Evolutionary conservation across 2,888 invertebrate species (phyloP).

Genomic region (Aleiodes leptofemur): DNA sequence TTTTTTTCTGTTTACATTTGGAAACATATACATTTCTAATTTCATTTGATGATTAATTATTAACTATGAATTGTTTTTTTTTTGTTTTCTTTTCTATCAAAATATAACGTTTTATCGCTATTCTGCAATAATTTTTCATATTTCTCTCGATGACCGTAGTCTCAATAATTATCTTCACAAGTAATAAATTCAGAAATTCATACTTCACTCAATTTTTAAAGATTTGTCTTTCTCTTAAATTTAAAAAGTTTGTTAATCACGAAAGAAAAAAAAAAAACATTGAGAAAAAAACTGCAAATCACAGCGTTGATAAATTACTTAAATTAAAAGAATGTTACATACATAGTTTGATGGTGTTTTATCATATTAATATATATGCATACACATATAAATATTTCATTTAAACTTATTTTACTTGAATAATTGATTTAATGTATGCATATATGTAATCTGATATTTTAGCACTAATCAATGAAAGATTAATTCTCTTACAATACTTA

Average conservation of each 20-base stretch:
- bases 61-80: conserved; percentile 35
- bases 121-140: conserved; percentile 47
- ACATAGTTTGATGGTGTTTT: conserved; percentile 46
- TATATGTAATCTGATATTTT: conserved; percentile 21
- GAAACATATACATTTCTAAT: conserved; percentile 54
- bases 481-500: conserved; percentile 61
- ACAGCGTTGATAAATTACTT: conserved; percentile 69
- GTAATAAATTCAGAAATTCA: conserved; percentile 31
- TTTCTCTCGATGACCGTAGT: conserved; percentile 47
- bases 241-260: background rate
- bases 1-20: conserved; percentile 10
- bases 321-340: conserved; percentile 60
- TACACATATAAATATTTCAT: conserved; percentile 52
- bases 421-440: conserved; percentile 39
- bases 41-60: conserved; percentile 45
- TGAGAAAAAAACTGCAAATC: conserved; percentile 62
- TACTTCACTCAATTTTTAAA: conserved; percentile 16
- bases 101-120: conserved; percentile 51
- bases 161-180: conserved; percentile 12
- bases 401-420: conserved; percentile 34
- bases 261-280: background rate
- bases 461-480: conserved; percentile 45
- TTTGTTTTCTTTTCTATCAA: conserved; percentile 50
- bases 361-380: conserved; percentile 40
- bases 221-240: conserved; percentile 27